phyloP scores from a whole-genome alignment of 2,113 vertebrate species.

The Drymodes brunneopygia region DNA sequence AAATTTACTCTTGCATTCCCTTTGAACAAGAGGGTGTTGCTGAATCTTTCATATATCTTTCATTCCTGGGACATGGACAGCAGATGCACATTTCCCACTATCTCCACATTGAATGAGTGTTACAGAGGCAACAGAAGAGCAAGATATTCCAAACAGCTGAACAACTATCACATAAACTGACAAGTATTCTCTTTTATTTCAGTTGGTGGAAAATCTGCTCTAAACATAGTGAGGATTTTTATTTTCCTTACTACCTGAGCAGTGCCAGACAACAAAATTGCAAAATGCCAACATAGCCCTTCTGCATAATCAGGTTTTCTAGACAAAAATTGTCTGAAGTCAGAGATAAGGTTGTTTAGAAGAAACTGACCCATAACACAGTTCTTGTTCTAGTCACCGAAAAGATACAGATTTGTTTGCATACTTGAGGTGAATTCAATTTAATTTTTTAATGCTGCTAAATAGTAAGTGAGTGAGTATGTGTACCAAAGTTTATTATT shows the following conservation, averaged over 20 bases:
- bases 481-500: background rate
- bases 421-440: background rate
- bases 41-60: background rate
- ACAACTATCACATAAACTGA: background rate
- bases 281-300: background rate
- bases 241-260: background rate
- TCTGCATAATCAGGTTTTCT: background rate
- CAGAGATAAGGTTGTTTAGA: background rate
- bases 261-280: background rate
- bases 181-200: background rate
- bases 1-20: background rate
- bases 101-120: background rate
- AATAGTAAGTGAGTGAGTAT: background rate
- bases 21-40: background rate
- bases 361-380: background rate
- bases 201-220: background rate
- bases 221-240: background rate
- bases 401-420: background rate
- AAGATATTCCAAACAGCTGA: background rate
- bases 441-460: background rate
- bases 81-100: background rate
- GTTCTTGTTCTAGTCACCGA: background rate
- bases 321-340: background rate
- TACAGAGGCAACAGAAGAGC: background rate
- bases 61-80: background rate